Evolutionary conservation across 37 sponge, comb jelly and placozoan genomes (phyloP).

Genomic region (Oscarella lobularis): DNA sequence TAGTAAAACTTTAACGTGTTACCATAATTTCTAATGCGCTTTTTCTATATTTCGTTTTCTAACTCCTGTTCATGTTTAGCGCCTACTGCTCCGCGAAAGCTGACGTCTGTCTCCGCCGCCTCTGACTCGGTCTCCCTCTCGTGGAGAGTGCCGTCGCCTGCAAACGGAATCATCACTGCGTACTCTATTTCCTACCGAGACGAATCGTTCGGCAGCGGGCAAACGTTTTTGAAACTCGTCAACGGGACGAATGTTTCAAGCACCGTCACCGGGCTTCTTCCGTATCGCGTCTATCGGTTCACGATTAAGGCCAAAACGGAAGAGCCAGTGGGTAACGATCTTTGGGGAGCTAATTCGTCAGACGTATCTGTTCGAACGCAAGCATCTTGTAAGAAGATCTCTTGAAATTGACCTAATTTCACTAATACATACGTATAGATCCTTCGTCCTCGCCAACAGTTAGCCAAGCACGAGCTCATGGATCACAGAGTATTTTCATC

Average conservation of each 20-base stretch:
- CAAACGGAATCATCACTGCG: neutral
- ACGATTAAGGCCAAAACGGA: neutral
- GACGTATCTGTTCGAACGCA: neutral
- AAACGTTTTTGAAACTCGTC: neutral
- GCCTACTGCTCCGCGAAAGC: neutral
- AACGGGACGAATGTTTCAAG: neutral
- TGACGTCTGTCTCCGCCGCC: neutral
- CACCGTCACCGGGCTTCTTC: neutral
- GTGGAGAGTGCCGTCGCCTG: neutral
- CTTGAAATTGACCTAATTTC: no score
- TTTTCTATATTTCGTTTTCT: neutral
- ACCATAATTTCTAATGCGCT: neutral
- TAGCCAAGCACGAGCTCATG: neutral
- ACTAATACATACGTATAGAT: neutral
- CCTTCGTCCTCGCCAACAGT: neutral
- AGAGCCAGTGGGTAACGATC: neutral
- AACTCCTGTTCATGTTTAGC: no score
- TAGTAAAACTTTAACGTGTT: neutral
- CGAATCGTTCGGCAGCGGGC: neutral
- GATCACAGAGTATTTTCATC: neutral
- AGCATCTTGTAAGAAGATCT: no score
- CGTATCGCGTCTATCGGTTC: neutral
- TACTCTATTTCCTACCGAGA: neutral
- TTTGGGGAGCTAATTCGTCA: neutral
- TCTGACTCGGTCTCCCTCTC: neutral